Evolutionary conservation across 2,888 invertebrate species (phyloP).

Genomic region (Schizotus pectinicornis): DNA sequence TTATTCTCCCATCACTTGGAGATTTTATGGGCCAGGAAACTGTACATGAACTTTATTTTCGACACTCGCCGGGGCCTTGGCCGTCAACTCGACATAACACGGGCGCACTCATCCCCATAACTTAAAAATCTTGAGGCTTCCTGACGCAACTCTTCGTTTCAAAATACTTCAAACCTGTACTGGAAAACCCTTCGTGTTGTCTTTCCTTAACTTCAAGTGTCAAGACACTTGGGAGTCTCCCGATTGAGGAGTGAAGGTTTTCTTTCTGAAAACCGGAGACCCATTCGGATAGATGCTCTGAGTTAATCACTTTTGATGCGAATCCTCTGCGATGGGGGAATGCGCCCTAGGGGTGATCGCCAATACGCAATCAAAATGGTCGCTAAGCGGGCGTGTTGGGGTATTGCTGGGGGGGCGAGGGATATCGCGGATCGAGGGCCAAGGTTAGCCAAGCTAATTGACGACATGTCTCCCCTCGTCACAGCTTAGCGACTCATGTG

Average conservation of each 20-base stretch:
- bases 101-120: too few relatives aligned
- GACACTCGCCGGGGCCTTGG: neutral
- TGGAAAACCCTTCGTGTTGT: too few relatives aligned
- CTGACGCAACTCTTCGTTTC: too few relatives aligned
- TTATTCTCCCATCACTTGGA: too few relatives aligned
- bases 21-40: too few relatives aligned
- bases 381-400: slow-evolving; percentile 16
- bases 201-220: too few relatives aligned
- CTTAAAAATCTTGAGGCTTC: too few relatives aligned
- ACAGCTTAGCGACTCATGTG: slow-evolving; percentile 39
- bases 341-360: slow-evolving; percentile 8
- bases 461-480: slow-evolving; percentile 46
- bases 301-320: neutral
- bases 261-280: neutral
- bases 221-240: too few relatives aligned
- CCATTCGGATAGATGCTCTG: neutral
- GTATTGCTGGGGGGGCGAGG: neutral
- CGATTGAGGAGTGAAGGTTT: too few relatives aligned
- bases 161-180: too few relatives aligned
- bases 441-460: slow-evolving; percentile 48
- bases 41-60: neutral
- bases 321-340: neutral
- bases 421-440: slow-evolving; percentile 10
- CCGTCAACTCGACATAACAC: too few relatives aligned
- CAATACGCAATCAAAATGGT: slow-evolving; percentile 31